A percentile compares a stretch with the other conserved stretches of the same genome.
Conservation (phyloP, 2,113 vertebrate genomes). For the Mobula hypostoma region DNA sequence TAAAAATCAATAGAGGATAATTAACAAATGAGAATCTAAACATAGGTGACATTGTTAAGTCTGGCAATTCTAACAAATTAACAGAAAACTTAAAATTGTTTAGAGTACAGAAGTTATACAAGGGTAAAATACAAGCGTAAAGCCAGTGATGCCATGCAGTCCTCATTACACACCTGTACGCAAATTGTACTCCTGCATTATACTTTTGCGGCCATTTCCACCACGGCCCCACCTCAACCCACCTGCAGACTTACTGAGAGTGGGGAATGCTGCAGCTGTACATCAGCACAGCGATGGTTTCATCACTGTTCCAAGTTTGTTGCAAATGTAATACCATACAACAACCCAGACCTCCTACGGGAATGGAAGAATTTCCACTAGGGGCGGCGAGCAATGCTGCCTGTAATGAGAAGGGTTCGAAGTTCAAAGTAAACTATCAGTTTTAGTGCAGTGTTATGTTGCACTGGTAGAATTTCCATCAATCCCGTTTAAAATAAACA, state of each 20-base stretch:
- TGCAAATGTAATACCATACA: neutral
- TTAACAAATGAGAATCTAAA: conserved; percentile 41
- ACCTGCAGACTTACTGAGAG: conserved; percentile 20
- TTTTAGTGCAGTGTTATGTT: neutral
- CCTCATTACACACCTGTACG: conserved; percentile 42
- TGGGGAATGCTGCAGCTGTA: neutral
- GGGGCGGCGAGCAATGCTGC: neutral
- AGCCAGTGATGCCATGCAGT: conserved; percentile 59
- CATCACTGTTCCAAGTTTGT: neutral
- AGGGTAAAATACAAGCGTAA: conserved; percentile 52
- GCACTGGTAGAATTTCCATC: neutral
- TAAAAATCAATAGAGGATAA: conserved; percentile 56
- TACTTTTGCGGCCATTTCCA: conserved; percentile 10
- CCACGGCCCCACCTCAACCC: conserved; percentile 7
- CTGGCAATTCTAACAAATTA: conserved; percentile 44
- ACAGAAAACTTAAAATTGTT: conserved; percentile 43
- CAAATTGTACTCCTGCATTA: conserved; percentile 10
- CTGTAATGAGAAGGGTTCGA: neutral
- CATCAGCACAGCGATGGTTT: neutral
- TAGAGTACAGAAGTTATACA: conserved; percentile 50
- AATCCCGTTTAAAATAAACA: neutral
- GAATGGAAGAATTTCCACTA: neutral
- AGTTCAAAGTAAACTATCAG: too few species aligned
- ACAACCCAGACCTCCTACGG: neutral
- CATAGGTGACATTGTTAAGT: conserved; percentile 47